Conservation (phyloP, 2,113 vertebrate genomes). For the Mastomys natalensis region DNA sequence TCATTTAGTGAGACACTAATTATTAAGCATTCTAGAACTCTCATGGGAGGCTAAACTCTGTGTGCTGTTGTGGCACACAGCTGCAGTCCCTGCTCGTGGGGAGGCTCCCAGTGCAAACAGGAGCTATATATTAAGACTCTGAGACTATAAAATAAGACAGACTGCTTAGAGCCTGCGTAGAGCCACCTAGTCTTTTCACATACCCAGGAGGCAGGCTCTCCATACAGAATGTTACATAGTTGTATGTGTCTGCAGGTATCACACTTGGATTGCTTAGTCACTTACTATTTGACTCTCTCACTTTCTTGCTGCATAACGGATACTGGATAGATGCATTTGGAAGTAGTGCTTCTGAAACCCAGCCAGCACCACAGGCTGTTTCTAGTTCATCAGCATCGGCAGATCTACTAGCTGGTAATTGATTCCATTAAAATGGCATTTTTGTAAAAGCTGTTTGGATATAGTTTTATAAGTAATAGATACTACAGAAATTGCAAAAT, state of each 20-base stretch:
- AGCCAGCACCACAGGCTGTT: slow-evolving; percentile 89
- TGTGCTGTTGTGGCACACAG: neutral
- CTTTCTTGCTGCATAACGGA: slow-evolving; percentile 89
- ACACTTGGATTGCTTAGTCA: slow-evolving; percentile 47
- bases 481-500: slow-evolving; percentile 18
- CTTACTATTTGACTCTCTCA: slow-evolving; percentile 80
- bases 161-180: neutral
- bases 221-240: neutral
- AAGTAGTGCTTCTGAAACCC: slow-evolving; percentile 89
- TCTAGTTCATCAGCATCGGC: slow-evolving; percentile 91
- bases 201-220: neutral
- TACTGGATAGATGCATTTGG: slow-evolving; percentile 94
- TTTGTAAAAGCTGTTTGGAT: slow-evolving; percentile 61
- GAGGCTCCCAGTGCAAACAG: neutral
- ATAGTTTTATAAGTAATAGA: slow-evolving; percentile 57
- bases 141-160: neutral
- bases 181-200: neutral
- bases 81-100: neutral
- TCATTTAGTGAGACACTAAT: neutral
- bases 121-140: neutral
- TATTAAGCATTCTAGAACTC: slow-evolving; percentile 33
- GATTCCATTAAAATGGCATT: slow-evolving; percentile 69
- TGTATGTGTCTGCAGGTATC: slow-evolving; percentile 41
- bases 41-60: slow-evolving; percentile 23
- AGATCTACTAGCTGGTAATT: slow-evolving; percentile 96